phyloP scores from a whole-genome alignment of 2,888 invertebrate genomes.

The Diaphora mendica region DNA sequence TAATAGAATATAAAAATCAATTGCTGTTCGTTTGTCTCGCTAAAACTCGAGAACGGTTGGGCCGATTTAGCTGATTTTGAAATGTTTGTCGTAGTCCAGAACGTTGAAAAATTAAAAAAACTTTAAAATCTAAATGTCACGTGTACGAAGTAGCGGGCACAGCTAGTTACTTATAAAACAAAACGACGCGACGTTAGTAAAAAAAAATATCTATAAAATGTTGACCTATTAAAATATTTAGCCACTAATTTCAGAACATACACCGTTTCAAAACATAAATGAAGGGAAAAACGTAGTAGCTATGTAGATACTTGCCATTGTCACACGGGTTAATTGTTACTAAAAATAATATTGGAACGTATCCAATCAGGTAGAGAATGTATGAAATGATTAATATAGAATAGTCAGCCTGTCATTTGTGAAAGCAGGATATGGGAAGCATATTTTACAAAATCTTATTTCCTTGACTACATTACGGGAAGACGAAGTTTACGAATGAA shows the following conservation, averaged over 20 bases:
- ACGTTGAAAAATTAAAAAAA: too few relatives aligned
- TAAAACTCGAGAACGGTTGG: too few relatives aligned
- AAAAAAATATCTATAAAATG: not conserved
- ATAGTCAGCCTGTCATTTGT: not conserved
- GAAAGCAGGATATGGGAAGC: not conserved
- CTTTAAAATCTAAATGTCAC: too few relatives aligned
- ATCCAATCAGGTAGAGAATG: constrained; percentile 22
- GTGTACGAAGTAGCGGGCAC: too few relatives aligned
- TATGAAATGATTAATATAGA: constrained; percentile 11
- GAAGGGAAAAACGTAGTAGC: not conserved
- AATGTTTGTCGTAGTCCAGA: too few relatives aligned
- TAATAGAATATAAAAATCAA: too few relatives aligned
- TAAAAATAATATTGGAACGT: constrained; percentile 23
- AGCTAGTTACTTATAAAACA: not conserved
- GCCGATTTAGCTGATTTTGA: too few relatives aligned
- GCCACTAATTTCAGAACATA: not conserved
- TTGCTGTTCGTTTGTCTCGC: too few relatives aligned
- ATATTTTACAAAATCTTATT: not conserved
- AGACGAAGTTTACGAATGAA: not conserved
- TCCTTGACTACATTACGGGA: not conserved
- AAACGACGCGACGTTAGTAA: not conserved
- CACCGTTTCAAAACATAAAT: not conserved
- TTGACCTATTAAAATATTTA: not conserved
- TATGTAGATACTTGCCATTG: not conserved
- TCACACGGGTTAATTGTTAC: constrained; percentile 17